Evolutionary conservation across 2,113 vertebrate genomes (phyloP).

Genomic region (Pongo pygmaeus): DNA sequence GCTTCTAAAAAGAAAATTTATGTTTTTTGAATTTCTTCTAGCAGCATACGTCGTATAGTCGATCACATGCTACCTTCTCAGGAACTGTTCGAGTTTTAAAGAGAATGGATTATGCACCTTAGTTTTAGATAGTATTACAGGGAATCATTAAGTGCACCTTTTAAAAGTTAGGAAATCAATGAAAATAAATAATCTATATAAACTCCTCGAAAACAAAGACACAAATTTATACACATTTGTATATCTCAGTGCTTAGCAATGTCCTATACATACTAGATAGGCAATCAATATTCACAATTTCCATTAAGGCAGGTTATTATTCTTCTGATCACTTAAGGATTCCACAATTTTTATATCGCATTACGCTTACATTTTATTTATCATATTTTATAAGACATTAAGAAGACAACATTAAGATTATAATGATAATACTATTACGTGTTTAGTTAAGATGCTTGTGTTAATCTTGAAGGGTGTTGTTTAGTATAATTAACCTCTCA

Average conservation of each 20-base stretch:
- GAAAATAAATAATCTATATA: neutral
- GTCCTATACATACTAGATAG: neutral
- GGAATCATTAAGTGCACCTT: neutral
- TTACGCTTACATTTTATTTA: neutral
- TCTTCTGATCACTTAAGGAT: neutral
- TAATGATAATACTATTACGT: neutral
- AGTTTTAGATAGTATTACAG: neutral
- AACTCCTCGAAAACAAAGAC: neutral
- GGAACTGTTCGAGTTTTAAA: neutral
- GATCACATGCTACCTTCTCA: neutral
- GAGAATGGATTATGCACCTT: neutral
- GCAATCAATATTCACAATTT: neutral
- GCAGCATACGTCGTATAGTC: neutral
- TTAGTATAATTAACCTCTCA: neutral
- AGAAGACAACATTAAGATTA: neutral
- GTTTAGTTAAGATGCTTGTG: neutral
- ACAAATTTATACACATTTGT: neutral
- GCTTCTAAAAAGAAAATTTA: neutral
- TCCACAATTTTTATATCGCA: neutral
- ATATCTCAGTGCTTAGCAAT: neutral
- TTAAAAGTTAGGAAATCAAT: neutral
- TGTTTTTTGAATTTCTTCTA: neutral
- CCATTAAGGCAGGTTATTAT: neutral
- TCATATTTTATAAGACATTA: neutral
- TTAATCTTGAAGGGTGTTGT: neutral